These are phyloP conservation scores for Cyprinodon brontotheroides DNA, from an alignment of 2,113 vertebrate genomes.

Conservation along the genomic window DNA sequence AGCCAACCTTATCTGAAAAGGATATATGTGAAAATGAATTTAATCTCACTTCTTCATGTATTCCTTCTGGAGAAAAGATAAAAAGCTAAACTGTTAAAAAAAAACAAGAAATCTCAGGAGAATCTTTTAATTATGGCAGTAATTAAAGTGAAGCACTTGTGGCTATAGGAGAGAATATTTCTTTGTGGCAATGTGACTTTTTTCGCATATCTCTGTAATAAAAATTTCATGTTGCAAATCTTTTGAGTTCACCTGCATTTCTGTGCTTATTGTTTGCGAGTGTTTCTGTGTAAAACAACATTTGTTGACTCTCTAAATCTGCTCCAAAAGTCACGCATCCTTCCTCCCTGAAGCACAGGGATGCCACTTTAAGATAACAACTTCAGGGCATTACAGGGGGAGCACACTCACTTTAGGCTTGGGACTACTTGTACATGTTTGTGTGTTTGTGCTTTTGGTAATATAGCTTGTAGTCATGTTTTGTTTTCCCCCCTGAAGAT, in stretches of 20 bases:
- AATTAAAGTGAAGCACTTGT: slow-evolving; percentile 19
- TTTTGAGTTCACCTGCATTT: slow-evolving; percentile 20
- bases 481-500: slow-evolving; percentile 40
- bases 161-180: slow-evolving; percentile 5
- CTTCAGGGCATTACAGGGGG: slow-evolving; percentile 57
- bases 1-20: background rate
- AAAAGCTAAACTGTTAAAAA: slow-evolving; percentile 9
- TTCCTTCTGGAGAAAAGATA: slow-evolving; percentile 19
- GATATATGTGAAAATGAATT: background rate
- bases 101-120: slow-evolving; percentile 33
- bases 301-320: slow-evolving; percentile 57
- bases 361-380: slow-evolving; percentile 70
- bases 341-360: slow-evolving; percentile 57
- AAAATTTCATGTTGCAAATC: background rate
- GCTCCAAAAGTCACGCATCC: slow-evolving; percentile 56
- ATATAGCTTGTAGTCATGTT: slow-evolving; percentile 7
- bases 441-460: slow-evolving; percentile 18
- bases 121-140: slow-evolving; percentile 37
- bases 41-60: background rate
- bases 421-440: slow-evolving; percentile 3
- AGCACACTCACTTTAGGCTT: slow-evolving; percentile 53
- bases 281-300: slow-evolving; percentile 2
- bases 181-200: background rate
- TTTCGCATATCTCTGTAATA: slow-evolving; percentile 1
- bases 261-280: background rate